A percentile compares a stretch with the other conserved stretches of the same genome.
Conservation (phyloP, 1,140 invertebrate genomes). For the Ditylenchus dipsaci region DNA sequence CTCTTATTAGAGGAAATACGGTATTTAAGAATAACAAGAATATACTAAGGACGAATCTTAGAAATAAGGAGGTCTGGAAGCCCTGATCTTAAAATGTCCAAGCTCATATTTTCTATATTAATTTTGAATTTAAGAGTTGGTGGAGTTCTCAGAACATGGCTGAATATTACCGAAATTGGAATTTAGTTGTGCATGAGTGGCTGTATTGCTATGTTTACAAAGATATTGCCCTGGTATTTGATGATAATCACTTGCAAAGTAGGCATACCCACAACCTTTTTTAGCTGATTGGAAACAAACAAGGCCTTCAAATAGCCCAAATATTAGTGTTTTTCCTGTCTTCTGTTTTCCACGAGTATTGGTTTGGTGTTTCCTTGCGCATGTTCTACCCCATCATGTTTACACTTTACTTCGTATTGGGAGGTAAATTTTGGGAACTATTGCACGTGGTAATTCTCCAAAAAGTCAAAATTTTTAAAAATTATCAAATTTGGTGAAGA, state of each 20-base stretch:
- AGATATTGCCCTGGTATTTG: conserved; percentile 69
- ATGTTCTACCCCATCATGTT: conserved; percentile 83
- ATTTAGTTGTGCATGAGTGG: conserved; percentile 83
- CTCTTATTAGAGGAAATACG: too few species aligned
- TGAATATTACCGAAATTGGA: conserved; percentile 84
- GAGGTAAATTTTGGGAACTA: conserved; percentile 25
- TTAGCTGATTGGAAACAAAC: conserved; percentile 46
- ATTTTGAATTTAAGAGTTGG: conserved; percentile 72
- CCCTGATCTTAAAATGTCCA: too few species aligned
- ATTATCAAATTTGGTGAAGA: conserved; percentile 5
- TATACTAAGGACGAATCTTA: too few species aligned
- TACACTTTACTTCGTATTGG: conserved; percentile 59
- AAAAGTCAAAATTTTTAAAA: too few species aligned
- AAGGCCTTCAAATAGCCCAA: conserved; percentile 58
- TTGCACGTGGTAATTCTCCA: too few species aligned
- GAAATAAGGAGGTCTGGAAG: too few species aligned
- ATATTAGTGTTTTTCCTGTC: conserved; percentile 65
- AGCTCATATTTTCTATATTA: background rate
- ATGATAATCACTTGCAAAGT: background rate
- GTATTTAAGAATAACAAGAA: too few species aligned
- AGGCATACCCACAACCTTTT: conserved; percentile 8
- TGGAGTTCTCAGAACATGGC: conserved; percentile 80
- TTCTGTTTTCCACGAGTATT: conserved; percentile 78
- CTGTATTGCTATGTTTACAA: conserved; percentile 84
- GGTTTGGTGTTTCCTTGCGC: conserved; percentile 71